phyloP scores from a whole-genome alignment of 2,888 invertebrate species.

The Melipona beecheii region DNA sequence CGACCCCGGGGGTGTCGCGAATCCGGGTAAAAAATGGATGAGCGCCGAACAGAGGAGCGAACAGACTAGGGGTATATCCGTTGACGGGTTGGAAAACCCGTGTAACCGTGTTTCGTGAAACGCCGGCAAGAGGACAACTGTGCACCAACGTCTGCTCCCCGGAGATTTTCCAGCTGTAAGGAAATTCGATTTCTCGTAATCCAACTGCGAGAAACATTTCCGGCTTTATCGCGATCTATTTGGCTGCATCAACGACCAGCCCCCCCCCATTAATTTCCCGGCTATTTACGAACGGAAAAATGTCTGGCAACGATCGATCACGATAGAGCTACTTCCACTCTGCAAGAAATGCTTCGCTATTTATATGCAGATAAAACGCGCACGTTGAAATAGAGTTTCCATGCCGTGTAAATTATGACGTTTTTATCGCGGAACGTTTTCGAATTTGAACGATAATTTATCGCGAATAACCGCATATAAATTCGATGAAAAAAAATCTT shows the following conservation, averaged over 20 bases:
- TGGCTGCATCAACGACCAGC: conserved; percentile 15
- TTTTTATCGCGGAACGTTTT: background rate
- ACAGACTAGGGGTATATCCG: conserved; percentile 54
- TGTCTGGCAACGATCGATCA: conserved; percentile 24
- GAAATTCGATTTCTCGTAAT: conserved; percentile 63
- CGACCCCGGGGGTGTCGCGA: conserved; percentile 74
- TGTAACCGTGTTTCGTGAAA: conserved; percentile 54
- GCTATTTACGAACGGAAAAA: conserved; percentile 26
- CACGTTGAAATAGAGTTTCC: background rate
- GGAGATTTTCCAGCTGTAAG: conserved; percentile 48
- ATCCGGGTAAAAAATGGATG: conserved; percentile 72
- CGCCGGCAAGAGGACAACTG: conserved; percentile 41
- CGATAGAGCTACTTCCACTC: background rate
- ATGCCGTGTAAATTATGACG: background rate
- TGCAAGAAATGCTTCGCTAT: background rate
- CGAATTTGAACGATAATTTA: background rate
- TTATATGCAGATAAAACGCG: background rate
- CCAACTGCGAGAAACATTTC: conserved; percentile 49
- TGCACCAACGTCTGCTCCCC: conserved; percentile 53
- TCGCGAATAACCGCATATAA: background rate
- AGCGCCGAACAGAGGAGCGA: conserved; percentile 54
- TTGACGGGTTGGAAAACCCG: conserved; percentile 54
- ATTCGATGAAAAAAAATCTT: background rate
- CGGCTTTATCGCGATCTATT: conserved; percentile 48
- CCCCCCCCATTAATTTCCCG: conserved; percentile 30